Evolutionary conservation across 2,113 vertebrate genomes (phyloP).

Genomic region (Tychaedon coryphoeus): DNA sequence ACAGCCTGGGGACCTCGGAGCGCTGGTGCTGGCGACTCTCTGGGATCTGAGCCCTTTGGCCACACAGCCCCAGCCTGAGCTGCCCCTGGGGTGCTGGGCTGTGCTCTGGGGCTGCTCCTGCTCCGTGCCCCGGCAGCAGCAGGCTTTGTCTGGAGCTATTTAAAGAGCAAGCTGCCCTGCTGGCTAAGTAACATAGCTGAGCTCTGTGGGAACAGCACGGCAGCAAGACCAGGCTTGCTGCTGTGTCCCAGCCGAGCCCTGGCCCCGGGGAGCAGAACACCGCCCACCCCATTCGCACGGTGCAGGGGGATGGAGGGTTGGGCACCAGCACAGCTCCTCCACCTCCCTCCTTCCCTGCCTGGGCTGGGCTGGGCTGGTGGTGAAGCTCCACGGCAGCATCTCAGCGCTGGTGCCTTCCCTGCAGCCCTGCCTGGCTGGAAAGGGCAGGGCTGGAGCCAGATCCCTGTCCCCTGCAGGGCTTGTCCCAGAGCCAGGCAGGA

Average conservation of each 20-base stretch:
- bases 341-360: not conserved
- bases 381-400: not conserved
- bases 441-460: conserved; percentile 27
- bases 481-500: not conserved
- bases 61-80: not conserved
- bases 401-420: not conserved
- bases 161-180: conserved; percentile 64
- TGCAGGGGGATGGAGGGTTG: not conserved
- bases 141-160: conserved; percentile 46
- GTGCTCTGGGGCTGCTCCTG: not conserved
- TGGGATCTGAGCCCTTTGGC: not conserved
- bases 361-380: not conserved
- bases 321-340: not conserved
- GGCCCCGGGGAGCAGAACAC: conserved; percentile 16
- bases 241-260: conserved; percentile 57
- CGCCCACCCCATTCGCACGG: conserved; percentile 59
- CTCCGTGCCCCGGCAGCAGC: not conserved
- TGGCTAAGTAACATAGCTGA: conserved; percentile 62
- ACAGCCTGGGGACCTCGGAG: not conserved
- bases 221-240: conserved; percentile 69
- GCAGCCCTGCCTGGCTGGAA: not conserved
- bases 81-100: not conserved
- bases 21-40: too few species aligned
- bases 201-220: conserved; percentile 65
- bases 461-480: not conserved